These are phyloP conservation scores for Neomonachus schauinslandi DNA, from an alignment of 2,113 vertebrate genomes.

Conservation along the genomic window DNA sequence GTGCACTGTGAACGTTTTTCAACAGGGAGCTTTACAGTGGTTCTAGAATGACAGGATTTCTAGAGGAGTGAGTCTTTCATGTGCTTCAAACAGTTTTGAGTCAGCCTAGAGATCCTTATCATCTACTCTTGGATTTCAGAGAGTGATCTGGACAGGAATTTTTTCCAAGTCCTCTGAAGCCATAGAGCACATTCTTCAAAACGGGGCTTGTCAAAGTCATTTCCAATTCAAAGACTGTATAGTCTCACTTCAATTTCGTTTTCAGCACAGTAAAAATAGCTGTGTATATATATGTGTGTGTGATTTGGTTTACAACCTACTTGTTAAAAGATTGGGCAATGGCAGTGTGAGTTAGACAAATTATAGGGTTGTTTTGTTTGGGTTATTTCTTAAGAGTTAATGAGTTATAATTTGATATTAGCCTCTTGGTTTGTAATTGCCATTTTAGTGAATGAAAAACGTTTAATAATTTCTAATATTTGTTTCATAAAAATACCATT, in stretches of 20 bases:
- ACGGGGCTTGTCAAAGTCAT: not conserved
- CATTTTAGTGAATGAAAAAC: not conserved
- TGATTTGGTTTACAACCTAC: constrained; percentile 1
- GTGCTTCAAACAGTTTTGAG: not conserved
- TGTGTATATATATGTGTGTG: not conserved
- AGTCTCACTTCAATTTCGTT: not conserved
- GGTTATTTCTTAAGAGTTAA: not conserved
- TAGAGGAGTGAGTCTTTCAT: not conserved
- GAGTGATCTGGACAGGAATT: not conserved
- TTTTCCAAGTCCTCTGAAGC: not conserved
- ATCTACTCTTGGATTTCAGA: not conserved
- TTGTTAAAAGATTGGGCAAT: not conserved
- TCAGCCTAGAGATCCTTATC: not conserved
- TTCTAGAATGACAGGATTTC: not conserved
- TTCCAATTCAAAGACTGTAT: not conserved
- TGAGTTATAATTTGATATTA: constrained; percentile 3
- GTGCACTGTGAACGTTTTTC: not conserved
- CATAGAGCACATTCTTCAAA: not conserved
- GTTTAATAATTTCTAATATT: not conserved
- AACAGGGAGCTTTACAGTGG: not conserved
- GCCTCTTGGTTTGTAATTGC: constrained; percentile 21
- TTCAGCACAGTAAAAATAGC: constrained; percentile 22
- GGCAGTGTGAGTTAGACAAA: not conserved
- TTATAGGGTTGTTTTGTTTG: not conserved
- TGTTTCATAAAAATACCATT: not conserved